Conservation (phyloP, 2,797 vertebrate species). For the Gobio occitaniae region DNA sequence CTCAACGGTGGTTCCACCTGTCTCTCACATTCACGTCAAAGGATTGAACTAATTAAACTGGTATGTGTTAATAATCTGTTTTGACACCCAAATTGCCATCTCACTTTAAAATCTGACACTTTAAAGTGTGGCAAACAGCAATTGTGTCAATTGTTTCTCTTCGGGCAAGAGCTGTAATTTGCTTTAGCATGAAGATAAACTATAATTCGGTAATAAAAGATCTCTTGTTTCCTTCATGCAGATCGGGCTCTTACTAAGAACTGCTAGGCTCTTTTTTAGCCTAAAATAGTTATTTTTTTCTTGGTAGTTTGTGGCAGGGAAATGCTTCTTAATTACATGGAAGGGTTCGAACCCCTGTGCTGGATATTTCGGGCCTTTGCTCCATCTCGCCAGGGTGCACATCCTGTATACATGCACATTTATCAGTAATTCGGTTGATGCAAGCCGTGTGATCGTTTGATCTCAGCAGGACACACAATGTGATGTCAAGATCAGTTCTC, state of each 20-base stretch:
- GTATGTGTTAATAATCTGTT: constrained; percentile 27
- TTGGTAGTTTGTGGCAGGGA: constrained; percentile 22
- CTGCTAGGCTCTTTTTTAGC: background rate
- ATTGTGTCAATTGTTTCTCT: background rate
- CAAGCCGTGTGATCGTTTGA: constrained; percentile 24
- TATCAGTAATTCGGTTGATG: constrained; percentile 3
- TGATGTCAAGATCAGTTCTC: constrained; percentile 38
- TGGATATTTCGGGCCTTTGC: constrained; percentile 51
- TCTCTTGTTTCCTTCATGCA: background rate
- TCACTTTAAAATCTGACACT: background rate
- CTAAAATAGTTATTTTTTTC: background rate
- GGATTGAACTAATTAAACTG: background rate
- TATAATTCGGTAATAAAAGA: background rate
- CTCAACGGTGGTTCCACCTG: constrained; percentile 36
- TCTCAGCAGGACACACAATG: constrained; percentile 17
- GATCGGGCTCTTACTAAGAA: background rate
- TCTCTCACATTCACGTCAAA: constrained; percentile 35
- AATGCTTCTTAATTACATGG: constrained; percentile 36
- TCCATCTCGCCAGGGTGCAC: background rate
- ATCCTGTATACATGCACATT: constrained; percentile 12
- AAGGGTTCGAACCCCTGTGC: background rate
- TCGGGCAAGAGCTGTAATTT: background rate
- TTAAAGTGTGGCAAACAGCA: background rate
- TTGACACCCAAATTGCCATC: background rate
- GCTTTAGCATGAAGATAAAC: background rate